Percentiles rank a stretch among this genome's conserved stretches.
Evolutionary conservation across 2,888 invertebrate species (phyloP).

Genomic region (Drosophila picticornis): DNA sequence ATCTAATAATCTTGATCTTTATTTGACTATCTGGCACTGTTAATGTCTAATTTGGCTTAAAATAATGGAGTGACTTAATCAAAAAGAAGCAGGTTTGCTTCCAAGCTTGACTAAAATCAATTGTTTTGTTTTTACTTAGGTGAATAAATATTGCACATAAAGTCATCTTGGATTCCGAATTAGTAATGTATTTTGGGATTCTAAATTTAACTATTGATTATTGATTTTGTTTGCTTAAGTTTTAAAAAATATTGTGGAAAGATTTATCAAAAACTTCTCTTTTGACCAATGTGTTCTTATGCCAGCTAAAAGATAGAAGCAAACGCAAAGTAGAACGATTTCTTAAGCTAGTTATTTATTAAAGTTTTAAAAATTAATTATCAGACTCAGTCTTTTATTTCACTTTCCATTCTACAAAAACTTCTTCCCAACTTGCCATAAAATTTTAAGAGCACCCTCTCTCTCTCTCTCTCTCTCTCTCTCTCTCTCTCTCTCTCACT

Average conservation of each 20-base stretch:
- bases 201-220: not conserved
- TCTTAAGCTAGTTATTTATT: not conserved
- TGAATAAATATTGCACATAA: not conserved
- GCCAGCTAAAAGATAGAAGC: not conserved
- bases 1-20: not conserved
- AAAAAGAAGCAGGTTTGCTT: not conserved
- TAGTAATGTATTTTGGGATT: not conserved
- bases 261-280: not conserved
- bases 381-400: not conserved
- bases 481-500: not conserved
- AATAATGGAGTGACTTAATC: not conserved
- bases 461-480: too few relatives aligned
- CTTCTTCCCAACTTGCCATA: not conserved
- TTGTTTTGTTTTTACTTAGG: not conserved
- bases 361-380: too few relatives aligned
- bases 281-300: not conserved
- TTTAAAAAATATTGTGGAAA: not conserved
- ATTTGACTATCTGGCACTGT: not conserved
- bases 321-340: not conserved
- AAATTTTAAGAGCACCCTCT: not conserved
- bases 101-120: not conserved
- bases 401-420: not conserved
- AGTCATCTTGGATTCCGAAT: not conserved
- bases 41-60: not conserved
- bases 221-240: not conserved